Conservation (phyloP, 1,140 invertebrate species). For the Ceratina australensis region DNA sequence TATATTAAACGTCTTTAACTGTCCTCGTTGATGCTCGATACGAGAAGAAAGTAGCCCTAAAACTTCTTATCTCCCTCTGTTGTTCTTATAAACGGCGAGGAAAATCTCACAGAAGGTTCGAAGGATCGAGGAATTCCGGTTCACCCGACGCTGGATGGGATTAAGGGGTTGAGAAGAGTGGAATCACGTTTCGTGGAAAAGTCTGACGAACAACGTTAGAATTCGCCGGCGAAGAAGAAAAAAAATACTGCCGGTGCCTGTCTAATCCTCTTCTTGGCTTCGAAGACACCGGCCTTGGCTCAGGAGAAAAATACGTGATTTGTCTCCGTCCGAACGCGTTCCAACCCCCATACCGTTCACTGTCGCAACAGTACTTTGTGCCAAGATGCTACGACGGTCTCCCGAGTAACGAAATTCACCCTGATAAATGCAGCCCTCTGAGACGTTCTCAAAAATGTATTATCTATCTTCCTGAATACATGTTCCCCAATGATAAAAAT, state of each 20-base stretch:
- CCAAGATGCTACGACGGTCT: slow-evolving; percentile 17
- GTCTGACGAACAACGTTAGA: slow-evolving; percentile 8
- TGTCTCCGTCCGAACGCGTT: slow-evolving; percentile 7
- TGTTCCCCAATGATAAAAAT: no score
- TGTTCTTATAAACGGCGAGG: no score
- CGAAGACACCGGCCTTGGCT: slow-evolving; percentile 3
- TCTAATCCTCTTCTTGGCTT: slow-evolving; percentile 46
- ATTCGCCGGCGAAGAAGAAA: not conserved
- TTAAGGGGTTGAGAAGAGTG: slow-evolving; percentile 9
- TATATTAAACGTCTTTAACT: not conserved
- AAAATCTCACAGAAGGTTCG: not conserved
- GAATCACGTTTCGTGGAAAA: slow-evolving; percentile 24
- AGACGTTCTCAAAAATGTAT: no score
- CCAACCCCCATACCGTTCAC: not conserved
- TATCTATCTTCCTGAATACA: no score
- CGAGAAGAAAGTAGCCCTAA: not conserved
- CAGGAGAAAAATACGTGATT: slow-evolving; percentile 46
- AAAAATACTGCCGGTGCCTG: slow-evolving; percentile 9
- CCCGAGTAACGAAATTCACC: slow-evolving; percentile 10
- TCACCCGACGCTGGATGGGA: not conserved
- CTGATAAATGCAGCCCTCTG: not conserved
- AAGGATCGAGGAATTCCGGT: not conserved
- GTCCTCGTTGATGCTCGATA: not conserved
- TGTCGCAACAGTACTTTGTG: slow-evolving; percentile 17
- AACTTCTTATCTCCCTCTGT: no score